A percentile compares a stretch with the other conserved stretches of the same genome.
Evolutionary conservation across 2,888 invertebrate genomes (phyloP).

Genomic region (Philonicus albiceps): DNA sequence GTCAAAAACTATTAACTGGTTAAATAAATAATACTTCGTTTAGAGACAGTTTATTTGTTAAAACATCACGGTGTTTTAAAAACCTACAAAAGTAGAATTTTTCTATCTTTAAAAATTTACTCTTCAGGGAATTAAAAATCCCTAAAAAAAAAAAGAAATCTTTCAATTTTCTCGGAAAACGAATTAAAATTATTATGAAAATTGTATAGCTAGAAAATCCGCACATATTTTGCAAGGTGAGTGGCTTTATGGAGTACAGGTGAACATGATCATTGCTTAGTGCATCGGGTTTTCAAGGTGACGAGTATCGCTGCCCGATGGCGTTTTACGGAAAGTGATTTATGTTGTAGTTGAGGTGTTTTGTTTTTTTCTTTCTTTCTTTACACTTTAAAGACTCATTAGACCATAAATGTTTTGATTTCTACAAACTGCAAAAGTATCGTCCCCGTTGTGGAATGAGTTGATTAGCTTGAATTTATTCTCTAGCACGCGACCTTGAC

Average conservation of each 20-base stretch:
- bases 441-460: background rate
- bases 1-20: too few relatives aligned
- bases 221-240: background rate
- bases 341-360: background rate
- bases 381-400: background rate
- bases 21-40: too few relatives aligned
- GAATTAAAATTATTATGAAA: background rate
- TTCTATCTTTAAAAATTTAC: too few relatives aligned
- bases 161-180: too few relatives aligned
- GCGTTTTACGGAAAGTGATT: background rate
- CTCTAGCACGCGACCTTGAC: background rate
- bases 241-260: background rate
- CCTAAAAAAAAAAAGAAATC: too few relatives aligned
- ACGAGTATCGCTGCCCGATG: background rate
- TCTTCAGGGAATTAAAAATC: too few relatives aligned
- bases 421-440: background rate
- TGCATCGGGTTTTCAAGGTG: background rate
- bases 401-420: background rate
- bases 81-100: too few relatives aligned
- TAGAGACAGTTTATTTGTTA: too few relatives aligned
- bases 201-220: background rate
- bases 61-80: too few relatives aligned
- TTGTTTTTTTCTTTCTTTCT: background rate
- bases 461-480: background rate
- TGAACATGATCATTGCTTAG: background rate